These are phyloP conservation scores for Dastarcus helophoroides DNA, from an alignment of 2,888 invertebrate species.

Conservation along the genomic window DNA sequence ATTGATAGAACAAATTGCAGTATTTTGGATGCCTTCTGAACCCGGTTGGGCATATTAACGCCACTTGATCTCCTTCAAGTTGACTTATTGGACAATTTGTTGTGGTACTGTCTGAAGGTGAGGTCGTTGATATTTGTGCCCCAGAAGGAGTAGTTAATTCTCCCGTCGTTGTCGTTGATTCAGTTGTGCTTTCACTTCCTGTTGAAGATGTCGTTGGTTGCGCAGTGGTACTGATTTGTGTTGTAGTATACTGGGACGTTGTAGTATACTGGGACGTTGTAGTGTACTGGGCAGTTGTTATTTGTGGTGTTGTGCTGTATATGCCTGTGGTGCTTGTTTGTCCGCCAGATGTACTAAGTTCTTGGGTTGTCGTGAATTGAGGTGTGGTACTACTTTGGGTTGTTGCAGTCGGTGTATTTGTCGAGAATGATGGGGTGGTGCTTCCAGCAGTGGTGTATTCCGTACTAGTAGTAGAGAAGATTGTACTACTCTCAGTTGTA, in stretches of 20 bases:
- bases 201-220: slow-evolving; percentile 10
- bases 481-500: too few species aligned
- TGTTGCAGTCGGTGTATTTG: too few species aligned
- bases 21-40: slow-evolving; percentile 73
- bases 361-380: too few species aligned
- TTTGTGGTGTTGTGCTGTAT: too few species aligned
- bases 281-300: too few species aligned
- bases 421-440: too few species aligned
- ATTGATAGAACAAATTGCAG: slow-evolving; percentile 77
- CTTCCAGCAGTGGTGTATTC: too few species aligned
- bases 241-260: slow-evolving; percentile 4
- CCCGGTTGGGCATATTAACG: slow-evolving; percentile 69
- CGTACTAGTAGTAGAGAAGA: too few species aligned
- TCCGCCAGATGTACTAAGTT: too few species aligned
- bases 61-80: slow-evolving; percentile 56
- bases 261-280: slow-evolving; percentile 4
- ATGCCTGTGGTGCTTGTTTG: not conserved
- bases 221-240: slow-evolving; percentile 1
- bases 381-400: too few species aligned
- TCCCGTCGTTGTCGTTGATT: slow-evolving; percentile 5
- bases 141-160: slow-evolving; percentile 9
- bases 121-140: slow-evolving; percentile 17
- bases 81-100: slow-evolving; percentile 41
- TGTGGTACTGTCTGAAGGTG: slow-evolving; percentile 21
- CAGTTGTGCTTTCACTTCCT: slow-evolving; percentile 7